Evolutionary conservation across 2,888 invertebrate species (phyloP), one percentile per base, ranked within the genome.

Genomic region (Coelopa pilipes): DNA sequence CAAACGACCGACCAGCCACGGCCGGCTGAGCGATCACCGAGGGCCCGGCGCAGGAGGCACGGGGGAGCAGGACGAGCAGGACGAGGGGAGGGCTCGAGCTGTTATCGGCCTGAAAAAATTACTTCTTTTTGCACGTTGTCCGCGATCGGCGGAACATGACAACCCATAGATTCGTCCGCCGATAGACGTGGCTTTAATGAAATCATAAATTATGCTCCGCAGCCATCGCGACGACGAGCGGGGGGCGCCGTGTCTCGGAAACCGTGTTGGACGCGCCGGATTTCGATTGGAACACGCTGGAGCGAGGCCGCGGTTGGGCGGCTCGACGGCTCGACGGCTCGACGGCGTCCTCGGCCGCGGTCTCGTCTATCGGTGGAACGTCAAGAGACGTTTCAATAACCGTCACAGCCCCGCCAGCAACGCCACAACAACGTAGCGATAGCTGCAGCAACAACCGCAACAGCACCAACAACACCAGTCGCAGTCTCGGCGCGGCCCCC

Each of bases 161-260:
- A 80, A 79, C 84, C 84, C 80, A 81, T 79, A 81, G 84, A 85
- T 85, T 84, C 84, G 81, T 80, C 82, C 81, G 80, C 79, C 81
- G 85, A 85, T 85, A 85, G 82, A 81, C 81, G 81, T 82, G 81
- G 82, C 81, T 83, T 85, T 86, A 86, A 86, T 86, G 86, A 86
- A 85, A 86, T 85, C 85, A 85, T 85, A 85, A 85, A 85, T 85
- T 83, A 84, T 81, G 59, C 74, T 67, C 59, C 21, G 46, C 69
- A 45, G 46, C 24, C 21, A 60, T 13, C 19, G 70, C 9, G 57
- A 24, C 24, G 53, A n/a, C 10, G 10, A 21, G 19, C 19, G 21
- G 57, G 3, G 34, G 34, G 34, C 19, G 46, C 46, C 9, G 46
- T 47, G 17, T 46, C 65, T 65, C 12, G 65, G 19, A 65, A 65